Conservation (phyloP, 2,113 vertebrate genomes). For the Hystrix brachyura region DNA sequence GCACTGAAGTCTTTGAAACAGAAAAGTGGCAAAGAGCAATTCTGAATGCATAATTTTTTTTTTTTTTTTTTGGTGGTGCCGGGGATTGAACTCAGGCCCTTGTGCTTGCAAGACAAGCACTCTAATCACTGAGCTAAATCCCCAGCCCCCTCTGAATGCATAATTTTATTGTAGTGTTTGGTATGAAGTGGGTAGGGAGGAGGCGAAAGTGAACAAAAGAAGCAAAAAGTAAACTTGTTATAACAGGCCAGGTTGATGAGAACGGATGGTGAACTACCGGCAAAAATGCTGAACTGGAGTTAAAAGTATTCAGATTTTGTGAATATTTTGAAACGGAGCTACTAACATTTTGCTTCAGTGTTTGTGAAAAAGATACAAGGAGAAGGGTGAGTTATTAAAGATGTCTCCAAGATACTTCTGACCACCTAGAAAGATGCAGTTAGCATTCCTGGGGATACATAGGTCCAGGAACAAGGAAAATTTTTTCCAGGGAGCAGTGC, state of each 20-base stretch:
- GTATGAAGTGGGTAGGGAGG: not conserved
- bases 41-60: not conserved
- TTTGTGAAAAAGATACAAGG: not conserved
- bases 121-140: too few relatives aligned
- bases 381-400: not conserved
- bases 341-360: not conserved
- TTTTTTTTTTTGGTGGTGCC: too few relatives aligned
- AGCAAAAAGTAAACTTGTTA: not conserved
- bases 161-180: not conserved
- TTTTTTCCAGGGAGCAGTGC: not conserved
- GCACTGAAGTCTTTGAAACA: not conserved
- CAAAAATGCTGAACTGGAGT: not conserved
- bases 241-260: not conserved
- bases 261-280: not conserved
- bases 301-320: not conserved
- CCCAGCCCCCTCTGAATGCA: not conserved
- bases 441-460: not conserved
- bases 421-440: not conserved
- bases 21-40: not conserved
- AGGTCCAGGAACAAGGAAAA: rapidly evolving
- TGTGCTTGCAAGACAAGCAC: too few relatives aligned
- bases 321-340: not conserved
- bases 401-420: not conserved
- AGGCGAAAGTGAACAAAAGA: not conserved
- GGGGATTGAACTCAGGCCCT: too few relatives aligned